Evolutionary conservation across 2,797 vertebrate species (phyloP).

Genomic region (Megaceryle alcyon): DNA sequence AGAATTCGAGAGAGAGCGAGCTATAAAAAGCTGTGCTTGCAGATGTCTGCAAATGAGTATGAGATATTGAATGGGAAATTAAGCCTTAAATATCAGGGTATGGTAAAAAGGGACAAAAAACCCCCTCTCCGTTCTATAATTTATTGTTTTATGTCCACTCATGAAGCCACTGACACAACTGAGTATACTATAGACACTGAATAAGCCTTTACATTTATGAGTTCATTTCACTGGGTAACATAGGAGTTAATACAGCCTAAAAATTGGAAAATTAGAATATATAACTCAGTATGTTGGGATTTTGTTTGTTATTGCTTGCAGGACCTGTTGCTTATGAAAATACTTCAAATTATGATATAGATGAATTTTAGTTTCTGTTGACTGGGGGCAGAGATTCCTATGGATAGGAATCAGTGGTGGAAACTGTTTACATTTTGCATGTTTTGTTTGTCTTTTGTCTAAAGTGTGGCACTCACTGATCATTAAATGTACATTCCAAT

Average conservation of each 20-base stretch:
- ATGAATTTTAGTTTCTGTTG: background rate
- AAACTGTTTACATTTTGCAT: background rate
- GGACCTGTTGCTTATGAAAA: background rate
- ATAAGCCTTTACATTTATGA: background rate
- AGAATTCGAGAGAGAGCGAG: background rate
- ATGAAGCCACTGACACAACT: background rate
- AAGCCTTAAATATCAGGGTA: background rate
- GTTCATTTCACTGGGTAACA: background rate
- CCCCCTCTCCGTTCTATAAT: background rate
- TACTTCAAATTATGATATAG: background rate
- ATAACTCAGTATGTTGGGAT: background rate
- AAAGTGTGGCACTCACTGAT: background rate
- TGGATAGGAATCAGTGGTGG: background rate
- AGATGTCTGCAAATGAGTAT: background rate
- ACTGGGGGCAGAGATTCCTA: background rate
- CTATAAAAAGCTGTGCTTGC: background rate
- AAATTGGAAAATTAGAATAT: background rate
- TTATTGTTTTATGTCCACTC: background rate
- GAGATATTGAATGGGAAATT: background rate
- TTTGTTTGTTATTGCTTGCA: background rate
- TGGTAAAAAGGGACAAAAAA: background rate
- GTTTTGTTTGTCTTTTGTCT: background rate
- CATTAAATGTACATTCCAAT: background rate
- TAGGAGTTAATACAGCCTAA: background rate
- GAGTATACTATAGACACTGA: background rate